A percentile compares a stretch with the other conserved stretches of the same genome.
Conservation (phyloP, 1,140 invertebrate species). For the Hyphantria cunea region DNA sequence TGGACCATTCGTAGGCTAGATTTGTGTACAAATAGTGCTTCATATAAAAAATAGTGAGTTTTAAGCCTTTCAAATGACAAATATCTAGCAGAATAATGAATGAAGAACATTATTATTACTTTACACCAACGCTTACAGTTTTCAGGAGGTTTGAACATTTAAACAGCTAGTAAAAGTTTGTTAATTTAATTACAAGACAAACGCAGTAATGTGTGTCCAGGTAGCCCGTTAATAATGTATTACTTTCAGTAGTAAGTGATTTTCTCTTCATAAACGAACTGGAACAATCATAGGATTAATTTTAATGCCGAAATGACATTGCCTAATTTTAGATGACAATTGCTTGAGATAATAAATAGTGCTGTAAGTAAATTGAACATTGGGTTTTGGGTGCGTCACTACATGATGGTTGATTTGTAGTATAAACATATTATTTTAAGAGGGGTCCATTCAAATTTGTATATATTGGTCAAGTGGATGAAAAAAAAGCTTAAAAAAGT, state of each 20-base stretch:
- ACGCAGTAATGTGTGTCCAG: not conserved
- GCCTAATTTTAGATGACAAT: not conserved
- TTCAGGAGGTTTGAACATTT: not conserved
- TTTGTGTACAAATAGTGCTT: not conserved
- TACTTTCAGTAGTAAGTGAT: not conserved
- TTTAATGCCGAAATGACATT: slow-evolving; percentile 12
- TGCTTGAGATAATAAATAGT: no score
- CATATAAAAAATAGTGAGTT: not conserved
- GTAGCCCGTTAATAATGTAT: not conserved
- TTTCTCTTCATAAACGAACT: not conserved
- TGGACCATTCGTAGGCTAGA: not conserved
- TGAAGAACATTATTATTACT: not conserved
- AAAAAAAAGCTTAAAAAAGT: not conserved
- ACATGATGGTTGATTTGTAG: not conserved
- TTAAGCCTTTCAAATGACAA: not conserved
- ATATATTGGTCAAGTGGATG: not conserved
- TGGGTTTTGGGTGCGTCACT: no score
- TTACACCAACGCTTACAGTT: not conserved
- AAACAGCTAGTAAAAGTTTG: not conserved
- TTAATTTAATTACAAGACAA: not conserved
- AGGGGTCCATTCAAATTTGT: not conserved
- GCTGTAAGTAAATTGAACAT: no score
- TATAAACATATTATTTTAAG: not conserved
- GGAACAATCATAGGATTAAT: not conserved
- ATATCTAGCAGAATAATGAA: not conserved